These are phyloP conservation scores for Cheiracanthium punctorium DNA, from an alignment of 2,888 invertebrate genomes.

Conservation along the genomic window DNA sequence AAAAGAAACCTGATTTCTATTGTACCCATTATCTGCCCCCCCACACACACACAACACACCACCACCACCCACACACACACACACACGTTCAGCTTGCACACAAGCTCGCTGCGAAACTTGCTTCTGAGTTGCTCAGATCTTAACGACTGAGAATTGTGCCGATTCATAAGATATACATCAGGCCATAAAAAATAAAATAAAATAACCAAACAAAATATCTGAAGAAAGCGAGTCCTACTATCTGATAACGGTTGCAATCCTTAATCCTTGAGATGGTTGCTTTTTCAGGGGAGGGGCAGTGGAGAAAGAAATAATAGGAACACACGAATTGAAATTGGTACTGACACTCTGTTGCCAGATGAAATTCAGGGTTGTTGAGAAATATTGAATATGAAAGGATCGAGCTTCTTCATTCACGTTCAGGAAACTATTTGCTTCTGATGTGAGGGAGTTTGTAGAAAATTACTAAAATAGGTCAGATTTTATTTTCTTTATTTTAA, in stretches of 20 bases:
- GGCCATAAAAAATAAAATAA: neutral
- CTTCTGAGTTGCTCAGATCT: neutral
- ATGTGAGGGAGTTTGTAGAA: neutral
- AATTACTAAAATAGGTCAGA: slow-evolving; percentile 3
- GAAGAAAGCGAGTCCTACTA: neutral
- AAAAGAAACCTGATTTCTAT: too few relatives aligned
- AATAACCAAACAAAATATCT: neutral
- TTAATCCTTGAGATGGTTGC: too few relatives aligned
- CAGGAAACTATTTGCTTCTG: neutral
- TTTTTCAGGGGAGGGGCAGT: neutral
- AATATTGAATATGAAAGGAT: neutral
- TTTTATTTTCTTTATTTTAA: neutral
- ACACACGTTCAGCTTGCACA: too few relatives aligned
- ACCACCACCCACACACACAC: too few relatives aligned
- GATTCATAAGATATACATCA: neutral
- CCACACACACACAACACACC: too few relatives aligned
- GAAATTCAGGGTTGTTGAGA: neutral
- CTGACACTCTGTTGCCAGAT: neutral
- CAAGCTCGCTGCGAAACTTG: too few relatives aligned
- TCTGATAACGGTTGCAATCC: slow-evolving; percentile 4
- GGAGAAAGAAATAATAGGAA: neutral
- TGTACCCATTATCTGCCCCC: too few relatives aligned
- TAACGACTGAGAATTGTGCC: neutral
- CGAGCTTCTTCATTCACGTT: neutral
- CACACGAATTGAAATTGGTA: neutral